Conservation (phyloP, 30 jellyfish, hydroid and myxozoan species). For the Aurelia sp. region DNA sequence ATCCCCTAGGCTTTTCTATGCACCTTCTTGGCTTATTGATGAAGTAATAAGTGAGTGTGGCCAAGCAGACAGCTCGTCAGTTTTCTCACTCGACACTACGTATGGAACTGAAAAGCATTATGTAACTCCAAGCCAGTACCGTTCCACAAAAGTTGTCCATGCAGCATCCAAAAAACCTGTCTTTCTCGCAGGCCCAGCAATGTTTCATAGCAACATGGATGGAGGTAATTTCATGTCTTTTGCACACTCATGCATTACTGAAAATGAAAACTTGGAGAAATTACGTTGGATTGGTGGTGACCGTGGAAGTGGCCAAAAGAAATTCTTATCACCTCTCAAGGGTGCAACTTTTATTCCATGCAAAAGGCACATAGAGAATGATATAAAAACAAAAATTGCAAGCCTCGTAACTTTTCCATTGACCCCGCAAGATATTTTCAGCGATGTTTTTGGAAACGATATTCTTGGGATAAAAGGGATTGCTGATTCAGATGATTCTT, state of each 20-base stretch:
- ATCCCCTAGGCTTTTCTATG: conserved; percentile 4
- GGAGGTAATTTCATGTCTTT: conserved; percentile 12
- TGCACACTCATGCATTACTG: neutral
- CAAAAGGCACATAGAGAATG: neutral
- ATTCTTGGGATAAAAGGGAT: neutral
- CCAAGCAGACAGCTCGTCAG: conserved; percentile 12
- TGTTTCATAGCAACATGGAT: neutral
- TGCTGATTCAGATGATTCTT: neutral
- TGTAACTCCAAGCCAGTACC: neutral
- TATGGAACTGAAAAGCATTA: conserved; percentile 8
- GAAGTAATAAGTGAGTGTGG: conserved; percentile 2
- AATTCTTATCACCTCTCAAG: conserved; percentile 4
- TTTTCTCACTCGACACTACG: conserved; percentile 2
- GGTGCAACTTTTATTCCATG: conserved; percentile 18
- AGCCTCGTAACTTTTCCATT: too few relatives aligned
- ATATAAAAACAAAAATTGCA: neutral
- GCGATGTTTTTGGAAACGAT: too few relatives aligned
- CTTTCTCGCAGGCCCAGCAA: neutral
- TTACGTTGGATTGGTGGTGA: conserved; percentile 10
- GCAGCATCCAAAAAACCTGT: neutral
- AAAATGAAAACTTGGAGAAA: conserved; percentile 1
- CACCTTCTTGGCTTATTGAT: conserved; percentile 4
- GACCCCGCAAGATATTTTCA: too few relatives aligned
- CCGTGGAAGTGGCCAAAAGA: conserved; percentile 15
- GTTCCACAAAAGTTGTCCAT: conserved; percentile 3